Base-by-base conservation (phyloP, 2,113 vertebrate genomes). In the Hippocampus abdominalis region DNA sequence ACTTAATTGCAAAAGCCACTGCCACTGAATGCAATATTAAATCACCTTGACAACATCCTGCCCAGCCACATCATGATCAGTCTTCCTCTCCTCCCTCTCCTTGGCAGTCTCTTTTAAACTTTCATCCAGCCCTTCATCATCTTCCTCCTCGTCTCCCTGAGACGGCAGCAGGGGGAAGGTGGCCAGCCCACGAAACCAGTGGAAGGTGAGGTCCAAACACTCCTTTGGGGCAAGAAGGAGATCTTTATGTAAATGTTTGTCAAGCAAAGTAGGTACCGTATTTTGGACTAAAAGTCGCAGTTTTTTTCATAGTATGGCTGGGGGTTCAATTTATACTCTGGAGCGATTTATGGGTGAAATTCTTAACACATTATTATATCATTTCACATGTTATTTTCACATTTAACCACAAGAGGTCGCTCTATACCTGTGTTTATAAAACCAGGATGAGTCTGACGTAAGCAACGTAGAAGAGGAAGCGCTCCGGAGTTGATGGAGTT, bases 31-130 rank as follows among this genome's bases (percentile, higher is more conserved):
- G 39, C 4, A 13, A 64, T 42, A 13, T 11, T 44, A 46, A 23
- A 64, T n/a, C 84, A 97, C 97, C 92, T 96, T 98, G 71, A 98
- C 88, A 67, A 94, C 90, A 79, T 98, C 96, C 0, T 92, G 90
- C 23, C 81, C 90, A 46, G 95, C 94, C 69, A 98, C 90, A 65
- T 96, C 93, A 40, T 95, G 86, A 75, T 98, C 95, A 48, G 90
- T 86, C 76, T 90, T 94, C 71, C 84, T 93, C 81, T 93, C 91
- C 72, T 96, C 94, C 65, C 93, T 95, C 83, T 95, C 93, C 68
- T 91, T 89, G 1, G 72, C 59, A 0, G 78, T 86, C 68, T 72
- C 66, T 83, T 82, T 92, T 73, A 76, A 77, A 2, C 73, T 83
- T 53, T 94, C 92, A 0, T 91, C 91, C 29, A 95, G 78, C 13